Percentiles rank a stretch among this genome's conserved stretches.
Conservation (phyloP, 2,797 vertebrate genomes). For the Pseudomugil tenellus region DNA sequence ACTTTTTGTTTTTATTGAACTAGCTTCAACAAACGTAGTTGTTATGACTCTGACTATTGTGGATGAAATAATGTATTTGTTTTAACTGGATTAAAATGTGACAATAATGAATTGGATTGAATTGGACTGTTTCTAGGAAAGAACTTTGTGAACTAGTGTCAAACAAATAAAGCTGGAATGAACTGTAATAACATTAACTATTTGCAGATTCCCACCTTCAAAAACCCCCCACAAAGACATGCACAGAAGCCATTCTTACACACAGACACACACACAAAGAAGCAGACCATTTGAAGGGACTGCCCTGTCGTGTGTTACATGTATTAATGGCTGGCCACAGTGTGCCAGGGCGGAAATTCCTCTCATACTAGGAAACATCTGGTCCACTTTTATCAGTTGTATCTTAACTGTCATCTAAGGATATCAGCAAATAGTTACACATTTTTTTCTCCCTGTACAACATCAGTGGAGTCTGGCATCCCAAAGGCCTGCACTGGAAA, state of each 20-base stretch:
- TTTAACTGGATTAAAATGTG: too few relatives aligned
- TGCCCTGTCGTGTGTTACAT: conserved; percentile 45
- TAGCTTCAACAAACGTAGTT: too few relatives aligned
- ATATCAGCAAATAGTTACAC: conserved; percentile 57
- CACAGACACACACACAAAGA: conserved; percentile 1
- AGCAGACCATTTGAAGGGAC: conserved; percentile 43
- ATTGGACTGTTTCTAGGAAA: too few relatives aligned
- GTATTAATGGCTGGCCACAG: conserved; percentile 62
- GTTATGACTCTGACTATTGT: too few relatives aligned
- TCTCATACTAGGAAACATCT: conserved; percentile 67
- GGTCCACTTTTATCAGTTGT: conserved; percentile 56
- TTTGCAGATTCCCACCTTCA: not conserved
- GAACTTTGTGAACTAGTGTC: too few relatives aligned
- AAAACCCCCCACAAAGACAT: not conserved
- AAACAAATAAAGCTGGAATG: too few relatives aligned
- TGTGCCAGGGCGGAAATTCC: conserved; percentile 68
- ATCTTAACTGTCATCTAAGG: conserved; percentile 64
- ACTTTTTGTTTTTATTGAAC: too few relatives aligned
- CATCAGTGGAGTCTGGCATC: conserved; percentile 19
- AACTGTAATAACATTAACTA: not conserved
- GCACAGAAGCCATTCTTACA: not conserved
- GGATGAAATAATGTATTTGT: too few relatives aligned
- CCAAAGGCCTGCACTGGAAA: not conserved
- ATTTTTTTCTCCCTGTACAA: conserved; percentile 24
- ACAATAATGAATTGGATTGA: too few relatives aligned